These are phyloP conservation scores for Balaeniceps rex DNA, from an alignment of 2,113 vertebrate species.

Conservation along the genomic window DNA sequence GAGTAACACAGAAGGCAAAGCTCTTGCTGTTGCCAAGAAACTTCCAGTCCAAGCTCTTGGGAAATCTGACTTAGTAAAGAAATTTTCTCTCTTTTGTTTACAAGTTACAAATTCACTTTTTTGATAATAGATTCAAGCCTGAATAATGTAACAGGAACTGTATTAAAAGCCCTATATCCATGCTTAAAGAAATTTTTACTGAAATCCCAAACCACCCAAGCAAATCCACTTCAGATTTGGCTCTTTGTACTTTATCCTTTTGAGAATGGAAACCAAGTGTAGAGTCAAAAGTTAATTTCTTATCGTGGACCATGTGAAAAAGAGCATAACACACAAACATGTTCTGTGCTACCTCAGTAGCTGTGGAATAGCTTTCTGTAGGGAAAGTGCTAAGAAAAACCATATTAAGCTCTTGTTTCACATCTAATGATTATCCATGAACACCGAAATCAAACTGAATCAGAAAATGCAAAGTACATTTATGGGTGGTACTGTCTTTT, in stretches of 20 bases:
- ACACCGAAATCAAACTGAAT: not conserved
- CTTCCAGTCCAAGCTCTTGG: not conserved
- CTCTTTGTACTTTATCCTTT: not conserved
- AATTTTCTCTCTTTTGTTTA: not conserved
- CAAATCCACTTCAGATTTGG: not conserved
- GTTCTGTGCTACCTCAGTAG: not conserved
- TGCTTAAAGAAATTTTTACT: not conserved
- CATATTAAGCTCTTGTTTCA: not conserved
- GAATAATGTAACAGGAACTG: not conserved
- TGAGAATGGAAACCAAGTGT: not conserved
- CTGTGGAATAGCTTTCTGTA: not conserved
- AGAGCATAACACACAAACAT: not conserved
- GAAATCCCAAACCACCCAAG: not conserved
- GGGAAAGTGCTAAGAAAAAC: not conserved
- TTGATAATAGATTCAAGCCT: not conserved
- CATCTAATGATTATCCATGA: not conserved
- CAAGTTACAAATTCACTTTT: slow-evolving; percentile 8
- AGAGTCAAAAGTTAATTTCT: not conserved
- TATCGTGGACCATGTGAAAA: not conserved
- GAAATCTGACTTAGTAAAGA: not conserved
- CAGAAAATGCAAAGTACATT: not conserved
- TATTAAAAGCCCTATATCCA: not conserved
- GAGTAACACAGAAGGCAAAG: not conserved
- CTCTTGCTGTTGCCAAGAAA: not conserved
- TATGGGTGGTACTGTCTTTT: not conserved